Evolutionary conservation across 1,140 invertebrate genomes (phyloP), one percentile per base, ranked within the genome.

Genomic region (Brachionus sp.): DNA sequence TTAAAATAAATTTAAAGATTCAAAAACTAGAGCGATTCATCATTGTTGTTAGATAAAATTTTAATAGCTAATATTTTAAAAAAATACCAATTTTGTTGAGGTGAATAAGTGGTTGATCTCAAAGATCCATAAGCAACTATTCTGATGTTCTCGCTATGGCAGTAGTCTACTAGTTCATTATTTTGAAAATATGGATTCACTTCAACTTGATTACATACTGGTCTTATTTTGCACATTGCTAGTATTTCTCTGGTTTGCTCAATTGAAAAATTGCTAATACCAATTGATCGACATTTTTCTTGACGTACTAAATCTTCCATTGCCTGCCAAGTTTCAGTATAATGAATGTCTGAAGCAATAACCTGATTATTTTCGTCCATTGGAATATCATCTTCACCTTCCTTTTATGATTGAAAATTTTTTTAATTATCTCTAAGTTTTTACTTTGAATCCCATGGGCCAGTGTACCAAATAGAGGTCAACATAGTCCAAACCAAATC

Each of bases 181-280:
- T 87, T 89, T 84, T 89, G 87, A 78, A 89, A 88, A 85, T 86
- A 90, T 3, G 89, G 89, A 84, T 90, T 88, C 77, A 89, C 89
- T 85, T 90, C 89, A 50, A 88, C 88, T 85, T 90, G 89, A 85
- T 90, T 89, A 25, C 89, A 86, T 70, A 88, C 87, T n/a, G 89
- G 89, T 53, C 84, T 82, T 23, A 89, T 84, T 50, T 84, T 85
- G 75, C 86, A 86, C 35, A 84, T 86, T 53, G 88, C 87, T 46
- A 87, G 46, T 23, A 88, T 82, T 33, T 85, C 84, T 73, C 87
- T 85, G 6, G 90, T 64, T 84, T 90, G 87, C 10, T 84, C 70
- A 73, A 88, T 85, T 7, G 84, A 83, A 84, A 88, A 90, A 78
- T 90, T 90, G 42, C 87, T 88, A 0, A 90, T 88, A 42, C 89